These are phyloP conservation scores for Drosophila melanosoma DNA, from an alignment of 2,888 invertebrate genomes.

Conservation along the genomic window DNA sequence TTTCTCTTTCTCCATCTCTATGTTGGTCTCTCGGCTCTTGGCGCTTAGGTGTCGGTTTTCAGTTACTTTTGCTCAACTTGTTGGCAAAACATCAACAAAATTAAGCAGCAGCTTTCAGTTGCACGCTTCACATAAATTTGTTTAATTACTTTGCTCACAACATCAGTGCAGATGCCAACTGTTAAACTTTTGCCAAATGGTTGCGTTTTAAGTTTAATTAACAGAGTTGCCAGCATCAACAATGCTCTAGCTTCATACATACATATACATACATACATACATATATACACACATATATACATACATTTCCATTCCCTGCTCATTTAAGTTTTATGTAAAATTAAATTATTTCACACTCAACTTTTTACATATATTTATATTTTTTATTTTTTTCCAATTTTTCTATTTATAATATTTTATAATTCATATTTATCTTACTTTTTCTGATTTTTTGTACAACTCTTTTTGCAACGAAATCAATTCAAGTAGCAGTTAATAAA, in stretches of 20 bases:
- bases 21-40: not conserved
- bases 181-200: constrained; percentile 59
- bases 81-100: constrained; percentile 52
- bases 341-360: not conserved
- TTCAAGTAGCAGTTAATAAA: not conserved
- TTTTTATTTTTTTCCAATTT: not conserved
- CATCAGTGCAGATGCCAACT: constrained; percentile 52
- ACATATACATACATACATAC: not conserved
- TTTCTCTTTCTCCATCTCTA: not conserved
- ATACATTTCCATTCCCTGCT: not conserved
- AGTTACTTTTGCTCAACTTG: constrained; percentile 38
- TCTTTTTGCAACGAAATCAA: not conserved
- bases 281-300: too few species aligned
- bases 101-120: constrained; percentile 58
- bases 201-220: constrained; percentile 63
- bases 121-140: constrained; percentile 58
- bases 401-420: not conserved
- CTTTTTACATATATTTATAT: too few species aligned
- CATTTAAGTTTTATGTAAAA: not conserved
- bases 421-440: not conserved
- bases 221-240: constrained; percentile 14
- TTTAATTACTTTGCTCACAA: constrained; percentile 60
- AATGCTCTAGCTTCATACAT: not conserved
- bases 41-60: constrained; percentile 25
- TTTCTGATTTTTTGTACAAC: not conserved